These are phyloP conservation scores for Enteromius afrohamiltoni DNA, from an alignment of 2,797 vertebrate genomes.

Conservation along the genomic window DNA sequence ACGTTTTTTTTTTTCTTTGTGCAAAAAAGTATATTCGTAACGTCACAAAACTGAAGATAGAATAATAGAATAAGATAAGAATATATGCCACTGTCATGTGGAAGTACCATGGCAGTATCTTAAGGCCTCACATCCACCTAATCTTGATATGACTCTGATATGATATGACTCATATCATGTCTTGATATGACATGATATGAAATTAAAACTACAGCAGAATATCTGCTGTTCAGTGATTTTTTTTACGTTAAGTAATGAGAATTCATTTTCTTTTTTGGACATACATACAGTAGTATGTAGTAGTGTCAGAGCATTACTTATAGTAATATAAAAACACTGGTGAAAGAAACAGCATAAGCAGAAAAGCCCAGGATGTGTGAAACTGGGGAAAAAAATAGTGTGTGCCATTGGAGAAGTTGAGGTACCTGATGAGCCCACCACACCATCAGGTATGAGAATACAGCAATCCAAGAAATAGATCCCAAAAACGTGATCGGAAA, in stretches of 20 bases:
- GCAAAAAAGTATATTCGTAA: no score
- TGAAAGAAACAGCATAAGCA: not conserved
- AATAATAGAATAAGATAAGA: not conserved
- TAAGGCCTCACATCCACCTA: not conserved
- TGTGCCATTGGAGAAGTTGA: not conserved
- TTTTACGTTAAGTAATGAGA: not conserved
- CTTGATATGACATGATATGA: no score
- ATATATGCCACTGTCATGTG: not conserved
- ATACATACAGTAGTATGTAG: not conserved
- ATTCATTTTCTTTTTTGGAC: not conserved
- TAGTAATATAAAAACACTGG: not conserved
- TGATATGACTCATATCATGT: no score
- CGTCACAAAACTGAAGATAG: no score
- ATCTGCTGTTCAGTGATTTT: not conserved
- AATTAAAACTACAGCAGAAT: no score
- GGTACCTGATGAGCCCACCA: conserved; percentile 96
- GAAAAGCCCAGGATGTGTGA: not conserved
- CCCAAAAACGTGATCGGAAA: conserved; percentile 92
- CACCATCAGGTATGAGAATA: conserved; percentile 98
- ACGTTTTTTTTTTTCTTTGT: no score
- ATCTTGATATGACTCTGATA: not conserved
- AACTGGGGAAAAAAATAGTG: not conserved
- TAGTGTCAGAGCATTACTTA: not conserved
- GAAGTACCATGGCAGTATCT: not conserved
- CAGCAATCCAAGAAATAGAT: conserved; percentile 92